Percentiles rank a stretch among this genome's conserved stretches.
Evolutionary conservation across 2,888 invertebrate species (phyloP).

Genomic region (Dolichomitus sp.): DNA sequence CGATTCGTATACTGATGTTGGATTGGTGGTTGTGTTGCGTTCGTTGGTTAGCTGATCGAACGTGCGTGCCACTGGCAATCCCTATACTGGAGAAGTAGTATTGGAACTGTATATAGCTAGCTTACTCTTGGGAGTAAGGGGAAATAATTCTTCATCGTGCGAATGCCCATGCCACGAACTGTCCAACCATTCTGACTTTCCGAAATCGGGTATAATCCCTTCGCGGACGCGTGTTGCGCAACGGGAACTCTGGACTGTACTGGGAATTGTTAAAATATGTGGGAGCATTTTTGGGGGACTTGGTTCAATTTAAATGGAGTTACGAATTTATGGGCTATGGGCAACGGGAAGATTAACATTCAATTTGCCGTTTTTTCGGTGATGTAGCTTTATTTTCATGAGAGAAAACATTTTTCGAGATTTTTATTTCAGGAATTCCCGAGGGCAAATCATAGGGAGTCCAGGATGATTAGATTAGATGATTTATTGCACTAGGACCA

Average conservation of each 20-base stretch:
- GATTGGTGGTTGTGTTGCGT: background rate
- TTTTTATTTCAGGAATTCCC: too few relatives aligned
- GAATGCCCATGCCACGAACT: constrained; percentile 8
- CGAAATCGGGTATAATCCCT: constrained; percentile 15
- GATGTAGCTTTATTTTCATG: too few relatives aligned
- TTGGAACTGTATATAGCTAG: background rate
- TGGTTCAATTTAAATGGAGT: background rate
- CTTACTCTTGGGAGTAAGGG: constrained; percentile 6
- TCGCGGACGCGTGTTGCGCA: background rate
- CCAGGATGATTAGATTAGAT: too few relatives aligned
- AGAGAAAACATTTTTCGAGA: too few relatives aligned
- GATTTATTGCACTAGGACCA: too few relatives aligned
- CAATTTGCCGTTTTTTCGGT: background rate
- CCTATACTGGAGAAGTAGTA: background rate
- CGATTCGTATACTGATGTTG: background rate
- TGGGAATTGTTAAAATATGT: constrained; percentile 2
- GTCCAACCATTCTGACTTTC: background rate
- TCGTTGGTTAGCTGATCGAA: constrained; percentile 4
- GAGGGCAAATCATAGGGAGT: too few relatives aligned
- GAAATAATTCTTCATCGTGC: constrained; percentile 19
- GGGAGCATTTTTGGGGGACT: background rate
- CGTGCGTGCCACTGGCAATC: constrained; percentile 23
- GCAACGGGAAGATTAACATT: background rate
- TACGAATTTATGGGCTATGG: background rate
- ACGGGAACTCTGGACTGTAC: background rate